These are phyloP conservation scores for Paramormyrops kingsleyae DNA, from an alignment of 2,113 vertebrate genomes.

Conservation along the genomic window DNA sequence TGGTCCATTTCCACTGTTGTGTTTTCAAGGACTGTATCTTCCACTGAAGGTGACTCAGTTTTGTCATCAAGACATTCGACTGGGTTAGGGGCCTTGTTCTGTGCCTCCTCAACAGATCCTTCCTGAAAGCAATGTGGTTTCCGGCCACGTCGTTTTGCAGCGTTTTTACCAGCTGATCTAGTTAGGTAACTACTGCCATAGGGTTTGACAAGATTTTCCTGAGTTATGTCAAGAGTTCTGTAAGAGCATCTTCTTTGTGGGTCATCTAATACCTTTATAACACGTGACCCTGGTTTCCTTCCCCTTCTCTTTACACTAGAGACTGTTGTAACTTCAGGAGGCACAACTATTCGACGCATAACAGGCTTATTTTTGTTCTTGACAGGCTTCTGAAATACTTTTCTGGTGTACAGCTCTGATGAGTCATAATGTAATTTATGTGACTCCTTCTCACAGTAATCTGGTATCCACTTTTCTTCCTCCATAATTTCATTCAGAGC, in stretches of 20 bases:
- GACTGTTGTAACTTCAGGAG: constrained; percentile 24
- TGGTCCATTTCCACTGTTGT: background rate
- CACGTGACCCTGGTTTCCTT: constrained; percentile 35
- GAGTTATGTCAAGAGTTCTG: constrained; percentile 54
- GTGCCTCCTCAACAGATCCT: constrained; percentile 47
- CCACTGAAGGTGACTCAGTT: background rate
- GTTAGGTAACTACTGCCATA: constrained; percentile 41
- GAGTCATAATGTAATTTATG: constrained; percentile 23
- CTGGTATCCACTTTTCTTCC: constrained; percentile 61
- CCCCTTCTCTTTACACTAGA: constrained; percentile 37
- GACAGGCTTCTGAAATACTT: constrained; percentile 9
- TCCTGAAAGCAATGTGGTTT: constrained; percentile 58
- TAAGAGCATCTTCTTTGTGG: constrained; percentile 55
- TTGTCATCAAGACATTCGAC: constrained; percentile 43
- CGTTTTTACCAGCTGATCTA: constrained; percentile 47
- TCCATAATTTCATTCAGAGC: constrained; percentile 71
- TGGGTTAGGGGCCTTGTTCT: constrained; percentile 34
- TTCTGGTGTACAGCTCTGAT: constrained; percentile 16
- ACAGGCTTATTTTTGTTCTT: constrained; percentile 32
- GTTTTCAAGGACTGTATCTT: background rate
- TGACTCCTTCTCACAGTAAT: constrained; percentile 48
- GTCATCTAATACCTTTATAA: constrained; percentile 35
- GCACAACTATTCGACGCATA: constrained; percentile 43
- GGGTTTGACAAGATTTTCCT: constrained; percentile 32
- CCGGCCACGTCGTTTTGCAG: constrained; percentile 52